These are phyloP conservation scores for Nomada fabriciana DNA, from an alignment of 2,888 invertebrate species.

Conservation along the genomic window DNA sequence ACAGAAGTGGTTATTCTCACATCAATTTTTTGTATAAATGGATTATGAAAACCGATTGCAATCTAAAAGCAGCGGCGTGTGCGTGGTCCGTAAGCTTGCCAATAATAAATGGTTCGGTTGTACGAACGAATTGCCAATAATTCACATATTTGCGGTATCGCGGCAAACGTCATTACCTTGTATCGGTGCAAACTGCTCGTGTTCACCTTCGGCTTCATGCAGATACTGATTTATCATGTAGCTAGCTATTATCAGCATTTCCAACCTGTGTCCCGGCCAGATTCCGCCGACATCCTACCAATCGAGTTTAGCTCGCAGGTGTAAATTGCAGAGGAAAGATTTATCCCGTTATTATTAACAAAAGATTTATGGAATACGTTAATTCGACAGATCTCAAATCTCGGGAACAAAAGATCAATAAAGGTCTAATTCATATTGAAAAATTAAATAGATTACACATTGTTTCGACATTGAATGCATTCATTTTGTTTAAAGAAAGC, in stretches of 20 bases:
- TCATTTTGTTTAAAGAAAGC: too few species aligned
- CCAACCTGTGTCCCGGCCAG: conserved; percentile 7
- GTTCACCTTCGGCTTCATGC: conserved; percentile 21
- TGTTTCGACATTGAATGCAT: too few species aligned
- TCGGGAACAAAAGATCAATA: too few species aligned
- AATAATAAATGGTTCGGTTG: conserved; percentile 3
- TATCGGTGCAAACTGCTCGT: not conserved
- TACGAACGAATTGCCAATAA: conserved; percentile 15
- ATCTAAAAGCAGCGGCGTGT: not conserved
- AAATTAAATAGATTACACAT: too few species aligned
- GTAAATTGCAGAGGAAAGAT: not conserved
- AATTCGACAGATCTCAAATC: not conserved
- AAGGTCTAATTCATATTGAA: too few species aligned
- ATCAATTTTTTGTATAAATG: not conserved
- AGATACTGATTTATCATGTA: conserved; percentile 38
- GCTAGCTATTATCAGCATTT: conserved; percentile 19
- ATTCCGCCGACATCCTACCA: not conserved
- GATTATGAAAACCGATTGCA: not conserved
- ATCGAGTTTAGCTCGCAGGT: not conserved
- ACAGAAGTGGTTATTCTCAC: not conserved
- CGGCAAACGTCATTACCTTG: conserved; percentile 9
- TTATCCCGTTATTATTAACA: too few species aligned
- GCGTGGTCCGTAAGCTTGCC: not conserved
- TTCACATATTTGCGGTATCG: conserved; percentile 20
- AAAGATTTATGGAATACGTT: too few species aligned